Base-by-base conservation (phyloP, 1,140 invertebrate genomes). In the Galleria mellonella region DNA sequence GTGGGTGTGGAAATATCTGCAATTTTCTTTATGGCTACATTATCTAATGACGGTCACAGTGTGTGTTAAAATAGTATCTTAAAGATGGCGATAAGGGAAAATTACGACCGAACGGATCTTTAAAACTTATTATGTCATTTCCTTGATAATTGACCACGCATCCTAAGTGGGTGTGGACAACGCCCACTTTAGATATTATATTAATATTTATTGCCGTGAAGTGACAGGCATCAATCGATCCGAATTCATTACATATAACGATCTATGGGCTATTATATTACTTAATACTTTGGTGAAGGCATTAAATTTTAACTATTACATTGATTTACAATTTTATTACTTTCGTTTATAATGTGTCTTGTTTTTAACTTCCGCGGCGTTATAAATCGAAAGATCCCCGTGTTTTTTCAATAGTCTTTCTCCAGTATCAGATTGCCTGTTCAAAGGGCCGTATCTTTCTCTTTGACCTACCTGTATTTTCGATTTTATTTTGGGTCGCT, bases 21-120 rank as follows among this genome's bases (percentile, higher is more conserved):
- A 63, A 72, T 72, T 72, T 72, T 65, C 66, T 68, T 62, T 59
- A 70, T 61, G 53, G 46, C 58, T 64, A 57, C 57, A 64, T 72
- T 67, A 69, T 58, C 65, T 72, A 72, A 67, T 62, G 60, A 62
- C 52, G 45, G 51, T 39, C 49, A 41, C 27, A 42, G 42, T 36
- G 40, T 50, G 56, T 56, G 49, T 55, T 64, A 62, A 62, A 66
- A 66, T 55, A 27, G 45, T 52, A 31, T 58, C 51, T 59, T 63
- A 56, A 51, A 52, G 60, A 47, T 38, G 39, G 41, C 43, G 42
- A 54, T 56, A 55, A 43, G 32, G 42, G 47, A 33, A 55, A 57
- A 48, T 62, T 46, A 36, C 43, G 15, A 29, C 47, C 46, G 29
- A 45, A 50, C 43, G 47, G 40, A 53, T 40, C 45, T 57, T 56